A percentile compares a stretch with the other conserved stretches of the same genome.
phyloP scores from a whole-genome alignment of 1,140 invertebrate genomes.

The Anoplophora glabripennis region DNA sequence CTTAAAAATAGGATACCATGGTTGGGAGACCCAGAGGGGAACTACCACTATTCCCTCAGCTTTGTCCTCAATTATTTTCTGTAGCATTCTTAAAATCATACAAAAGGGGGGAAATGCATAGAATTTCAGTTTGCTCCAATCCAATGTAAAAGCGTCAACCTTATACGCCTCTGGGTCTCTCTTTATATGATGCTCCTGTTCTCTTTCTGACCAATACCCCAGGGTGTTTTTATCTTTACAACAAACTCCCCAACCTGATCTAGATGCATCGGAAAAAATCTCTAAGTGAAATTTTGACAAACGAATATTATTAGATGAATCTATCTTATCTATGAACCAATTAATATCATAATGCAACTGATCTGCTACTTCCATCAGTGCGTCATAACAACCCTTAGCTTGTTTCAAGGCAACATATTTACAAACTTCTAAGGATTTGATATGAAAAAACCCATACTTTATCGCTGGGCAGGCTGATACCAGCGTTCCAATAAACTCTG shows the following conservation, averaged over 20 bases:
- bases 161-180: conserved; percentile 4
- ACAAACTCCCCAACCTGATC: conserved; percentile 11
- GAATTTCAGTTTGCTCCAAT: background rate
- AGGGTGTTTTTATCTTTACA: conserved; percentile 11
- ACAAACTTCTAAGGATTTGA: conserved; percentile 26
- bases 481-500: conserved; percentile 17
- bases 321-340: conserved; percentile 7
- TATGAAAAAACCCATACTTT: conserved; percentile 26
- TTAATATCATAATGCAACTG: conserved; percentile 8
- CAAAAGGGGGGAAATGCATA: conserved; percentile 2
- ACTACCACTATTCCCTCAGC: background rate
- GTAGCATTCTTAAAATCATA: background rate
- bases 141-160: too few relatives aligned
- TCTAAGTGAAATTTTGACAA: background rate
- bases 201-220: conserved; percentile 4
- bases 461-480: conserved; percentile 20
- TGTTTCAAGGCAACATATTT: conserved; percentile 18
- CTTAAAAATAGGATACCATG: conserved; percentile 6
- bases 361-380: background rate
- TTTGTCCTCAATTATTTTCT: background rate
- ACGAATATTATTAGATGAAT: background rate
- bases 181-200: conserved; percentile 7
- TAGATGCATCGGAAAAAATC: conserved; percentile 10
- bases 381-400: conserved; percentile 2
- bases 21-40: conserved; percentile 4